Conservation (phyloP, 2,888 invertebrate species). For the Tachina lurida region DNA sequence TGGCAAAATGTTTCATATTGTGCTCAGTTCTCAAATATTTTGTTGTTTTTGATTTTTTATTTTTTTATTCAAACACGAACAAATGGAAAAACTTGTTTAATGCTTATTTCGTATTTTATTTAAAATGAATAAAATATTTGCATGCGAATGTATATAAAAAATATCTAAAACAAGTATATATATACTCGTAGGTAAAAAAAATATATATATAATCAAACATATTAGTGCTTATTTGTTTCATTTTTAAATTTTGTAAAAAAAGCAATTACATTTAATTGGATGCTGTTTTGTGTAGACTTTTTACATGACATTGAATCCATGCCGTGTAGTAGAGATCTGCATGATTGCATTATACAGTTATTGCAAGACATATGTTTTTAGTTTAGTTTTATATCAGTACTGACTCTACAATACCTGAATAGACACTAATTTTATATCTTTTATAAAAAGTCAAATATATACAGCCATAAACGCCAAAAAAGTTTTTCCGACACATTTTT, state of each 20-base stretch:
- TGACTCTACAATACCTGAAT: too few relatives aligned
- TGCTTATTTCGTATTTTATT: conserved; percentile 24
- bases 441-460: too few relatives aligned
- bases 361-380: too few relatives aligned
- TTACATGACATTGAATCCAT: not conserved
- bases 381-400: too few relatives aligned
- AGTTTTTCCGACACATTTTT: too few relatives aligned
- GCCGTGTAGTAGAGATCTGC: too few relatives aligned
- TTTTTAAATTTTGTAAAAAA: not conserved
- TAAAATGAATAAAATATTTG: conserved; percentile 13
- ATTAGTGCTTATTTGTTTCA: conserved; percentile 8
- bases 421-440: too few relatives aligned
- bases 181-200: not conserved
- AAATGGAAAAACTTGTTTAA: conserved; percentile 5
- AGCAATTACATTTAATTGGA: not conserved
- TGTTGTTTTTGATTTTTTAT: not conserved
- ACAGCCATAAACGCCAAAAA: too few relatives aligned
- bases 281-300: not conserved
- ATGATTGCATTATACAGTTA: too few relatives aligned
- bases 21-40: not conserved
- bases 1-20: conserved; percentile 12
- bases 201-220: conserved; percentile 17
- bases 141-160: not conserved
- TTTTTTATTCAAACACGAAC: not conserved
- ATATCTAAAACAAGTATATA: conserved; percentile 3